Percentiles rank a stretch among this genome's conserved stretches.
Conservation (phyloP, 1,140 invertebrate species). For the Brachionus sp. region DNA sequence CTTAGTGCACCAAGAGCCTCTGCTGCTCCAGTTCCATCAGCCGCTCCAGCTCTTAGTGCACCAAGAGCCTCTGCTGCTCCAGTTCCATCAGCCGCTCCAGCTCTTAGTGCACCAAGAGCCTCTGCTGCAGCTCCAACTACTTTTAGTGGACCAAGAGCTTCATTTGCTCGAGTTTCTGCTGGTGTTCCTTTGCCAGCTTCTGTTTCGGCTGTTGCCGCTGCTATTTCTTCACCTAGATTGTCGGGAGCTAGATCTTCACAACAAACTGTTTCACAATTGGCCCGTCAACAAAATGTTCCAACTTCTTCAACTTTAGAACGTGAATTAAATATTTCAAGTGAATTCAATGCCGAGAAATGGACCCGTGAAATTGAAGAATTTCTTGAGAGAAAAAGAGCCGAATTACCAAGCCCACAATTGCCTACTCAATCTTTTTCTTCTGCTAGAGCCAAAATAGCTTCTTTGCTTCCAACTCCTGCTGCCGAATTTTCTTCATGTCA, state of each 20-base stretch:
- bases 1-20: neutral
- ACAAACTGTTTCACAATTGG: neutral
- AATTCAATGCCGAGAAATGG: constrained; percentile 1
- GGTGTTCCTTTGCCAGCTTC: neutral
- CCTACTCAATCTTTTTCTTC: neutral
- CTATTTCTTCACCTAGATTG: neutral
- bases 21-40: neutral
- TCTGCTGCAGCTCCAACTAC: neutral
- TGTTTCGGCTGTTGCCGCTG: neutral
- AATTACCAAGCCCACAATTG: neutral
- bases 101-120: neutral
- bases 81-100: neutral
- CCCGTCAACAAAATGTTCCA: neutral
- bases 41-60: neutral
- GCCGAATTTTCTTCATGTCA: neutral
- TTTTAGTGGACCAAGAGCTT: neutral
- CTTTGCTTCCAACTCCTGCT: neutral
- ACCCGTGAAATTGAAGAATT: neutral
- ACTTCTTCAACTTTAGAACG: constrained; percentile 3
- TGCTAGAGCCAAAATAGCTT: neutral
- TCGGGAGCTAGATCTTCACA: neutral
- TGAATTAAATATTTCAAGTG: neutral
- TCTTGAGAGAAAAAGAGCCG: neutral
- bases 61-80: neutral
- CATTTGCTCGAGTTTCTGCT: neutral